A percentile compares a stretch with the other conserved stretches of the same genome.
Evolutionary conservation across 37 sponge, comb jelly and placozoan species (phyloP).

Genomic region (Chondrilla cf. caribensis): DNA sequence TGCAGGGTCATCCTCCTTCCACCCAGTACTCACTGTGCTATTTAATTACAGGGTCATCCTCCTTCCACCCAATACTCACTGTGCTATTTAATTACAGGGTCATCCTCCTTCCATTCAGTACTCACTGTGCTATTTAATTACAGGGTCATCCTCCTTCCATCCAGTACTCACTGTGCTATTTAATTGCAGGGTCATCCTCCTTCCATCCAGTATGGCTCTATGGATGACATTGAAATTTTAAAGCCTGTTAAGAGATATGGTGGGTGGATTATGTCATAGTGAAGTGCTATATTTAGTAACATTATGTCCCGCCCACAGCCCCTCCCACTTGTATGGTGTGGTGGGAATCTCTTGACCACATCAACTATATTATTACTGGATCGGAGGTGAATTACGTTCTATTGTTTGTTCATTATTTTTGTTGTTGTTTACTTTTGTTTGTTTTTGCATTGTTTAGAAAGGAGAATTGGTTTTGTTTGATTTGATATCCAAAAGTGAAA

Average conservation of each 20-base stretch:
- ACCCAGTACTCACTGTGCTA: too few relatives aligned
- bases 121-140: too few relatives aligned
- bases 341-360: constrained; percentile 72
- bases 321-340: constrained; percentile 75
- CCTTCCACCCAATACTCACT: constrained; percentile 19
- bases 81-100: not conserved
- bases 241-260: constrained; percentile 46
- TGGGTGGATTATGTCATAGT: not conserved
- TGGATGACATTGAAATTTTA: constrained; percentile 53
- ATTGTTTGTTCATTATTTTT: not conserved
- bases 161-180: not conserved
- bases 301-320: constrained; percentile 12
- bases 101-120: too few relatives aligned
- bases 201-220: constrained; percentile 36
- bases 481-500: not conserved
- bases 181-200: constrained; percentile 33
- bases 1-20: too few relatives aligned
- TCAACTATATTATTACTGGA: constrained; percentile 69
- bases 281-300: not conserved
- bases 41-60: constrained; percentile 23
- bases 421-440: not conserved
- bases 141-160: constrained; percentile 29
- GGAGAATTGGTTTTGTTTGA: constrained; percentile 73
- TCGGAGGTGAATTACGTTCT: constrained; percentile 74
- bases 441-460: constrained; percentile 27